phyloP scores from a whole-genome alignment of 2,113 vertebrate genomes.

The Centropus bengalensis region DNA sequence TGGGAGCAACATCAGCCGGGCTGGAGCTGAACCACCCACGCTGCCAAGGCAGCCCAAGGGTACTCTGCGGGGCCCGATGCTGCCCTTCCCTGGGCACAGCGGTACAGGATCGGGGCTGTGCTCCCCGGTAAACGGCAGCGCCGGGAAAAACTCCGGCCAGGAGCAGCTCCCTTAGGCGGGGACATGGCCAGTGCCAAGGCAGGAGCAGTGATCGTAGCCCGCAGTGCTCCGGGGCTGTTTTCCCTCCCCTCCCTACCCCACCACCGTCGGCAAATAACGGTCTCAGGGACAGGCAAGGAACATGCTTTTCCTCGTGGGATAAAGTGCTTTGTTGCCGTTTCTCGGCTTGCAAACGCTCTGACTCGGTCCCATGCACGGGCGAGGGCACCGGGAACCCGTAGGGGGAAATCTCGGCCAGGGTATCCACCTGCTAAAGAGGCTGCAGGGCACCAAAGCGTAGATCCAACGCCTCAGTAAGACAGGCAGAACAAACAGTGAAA shows the following conservation, averaged over 20 bases:
- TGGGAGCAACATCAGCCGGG: background rate
- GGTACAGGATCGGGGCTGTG: background rate
- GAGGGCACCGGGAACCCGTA: background rate
- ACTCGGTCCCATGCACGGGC: background rate
- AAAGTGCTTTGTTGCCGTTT: background rate
- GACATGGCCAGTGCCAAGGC: background rate
- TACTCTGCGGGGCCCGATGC: background rate
- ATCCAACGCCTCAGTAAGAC: background rate
- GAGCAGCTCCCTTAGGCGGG: background rate
- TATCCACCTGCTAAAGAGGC: background rate
- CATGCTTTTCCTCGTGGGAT: background rate
- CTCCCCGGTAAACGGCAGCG: accelerated
- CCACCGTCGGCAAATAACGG: background rate
- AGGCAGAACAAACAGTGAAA: background rate
- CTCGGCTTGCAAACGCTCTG: background rate
- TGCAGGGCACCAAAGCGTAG: background rate
- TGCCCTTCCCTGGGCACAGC: background rate
- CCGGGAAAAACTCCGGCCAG: background rate
- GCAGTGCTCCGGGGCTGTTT: background rate
- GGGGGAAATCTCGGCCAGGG: background rate
- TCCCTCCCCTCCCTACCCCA: background rate
- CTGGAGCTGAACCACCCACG: background rate
- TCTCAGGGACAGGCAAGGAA: background rate
- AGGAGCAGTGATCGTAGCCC: background rate
- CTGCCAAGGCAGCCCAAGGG: background rate